A percentile compares a stretch with the other conserved stretches of the same genome.
Evolutionary conservation across 2,797 vertebrate genomes (phyloP).

Genomic region (Poeciliopsis paucimaculata): DNA sequence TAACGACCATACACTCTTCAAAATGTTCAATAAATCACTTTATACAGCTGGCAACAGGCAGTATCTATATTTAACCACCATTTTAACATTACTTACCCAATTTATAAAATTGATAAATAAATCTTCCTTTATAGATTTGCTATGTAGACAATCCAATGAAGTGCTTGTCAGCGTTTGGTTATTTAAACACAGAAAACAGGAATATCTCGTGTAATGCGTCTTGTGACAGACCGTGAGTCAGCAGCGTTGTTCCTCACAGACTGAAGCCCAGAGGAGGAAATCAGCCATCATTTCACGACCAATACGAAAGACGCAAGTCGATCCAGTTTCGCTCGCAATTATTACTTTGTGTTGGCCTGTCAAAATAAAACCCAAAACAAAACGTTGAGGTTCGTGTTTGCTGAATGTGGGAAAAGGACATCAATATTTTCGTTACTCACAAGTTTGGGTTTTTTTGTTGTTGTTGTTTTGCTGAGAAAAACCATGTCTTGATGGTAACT

Average conservation of each 20-base stretch:
- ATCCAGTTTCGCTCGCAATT: too few species aligned
- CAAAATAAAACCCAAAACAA: neutral
- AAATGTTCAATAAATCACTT: constrained; percentile 14
- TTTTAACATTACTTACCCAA: neutral
- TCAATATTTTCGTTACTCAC: neutral
- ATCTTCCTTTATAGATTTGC: neutral
- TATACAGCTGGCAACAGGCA: neutral
- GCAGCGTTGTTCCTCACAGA: neutral
- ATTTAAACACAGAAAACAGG: neutral
- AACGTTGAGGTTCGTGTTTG: neutral
- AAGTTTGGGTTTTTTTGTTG: neutral
- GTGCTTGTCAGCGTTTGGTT: neutral
- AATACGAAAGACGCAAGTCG: too few species aligned
- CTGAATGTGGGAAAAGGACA: neutral
- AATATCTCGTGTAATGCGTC: neutral
- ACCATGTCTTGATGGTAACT: neutral
- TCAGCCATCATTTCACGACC: neutral
- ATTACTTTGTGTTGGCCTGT: neutral
- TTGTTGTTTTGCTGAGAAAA: neutral
- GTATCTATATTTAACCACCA: neutral
- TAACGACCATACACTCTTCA: constrained; percentile 47
- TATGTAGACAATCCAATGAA: neutral
- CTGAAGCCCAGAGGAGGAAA: neutral
- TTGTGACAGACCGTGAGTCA: neutral
- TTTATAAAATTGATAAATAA: neutral